Percentiles rank a stretch among this genome's conserved stretches.
Evolutionary conservation across 1,140 invertebrate genomes (phyloP).

Genomic region (Bombus superbus): DNA sequence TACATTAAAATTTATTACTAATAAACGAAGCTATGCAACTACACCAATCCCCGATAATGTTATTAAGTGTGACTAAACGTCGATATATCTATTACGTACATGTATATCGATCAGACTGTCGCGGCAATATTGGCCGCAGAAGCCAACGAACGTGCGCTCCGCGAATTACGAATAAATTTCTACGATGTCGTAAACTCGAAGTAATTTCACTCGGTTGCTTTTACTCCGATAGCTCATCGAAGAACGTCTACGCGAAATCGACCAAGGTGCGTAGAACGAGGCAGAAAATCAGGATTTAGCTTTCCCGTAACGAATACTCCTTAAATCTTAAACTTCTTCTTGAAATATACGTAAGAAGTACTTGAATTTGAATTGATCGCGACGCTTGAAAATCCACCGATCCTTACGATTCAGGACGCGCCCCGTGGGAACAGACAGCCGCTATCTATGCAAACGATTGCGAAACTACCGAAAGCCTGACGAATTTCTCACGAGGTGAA

Average conservation of each 20-base stretch:
- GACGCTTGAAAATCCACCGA: neutral
- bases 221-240: too few species aligned
- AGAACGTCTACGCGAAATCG: too few species aligned
- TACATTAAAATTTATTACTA: neutral
- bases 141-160: neutral
- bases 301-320: too few species aligned
- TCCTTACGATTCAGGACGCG: neutral
- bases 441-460: slow-evolving; percentile 26
- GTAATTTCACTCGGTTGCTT: too few species aligned
- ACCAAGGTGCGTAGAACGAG: too few species aligned
- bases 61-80: neutral
- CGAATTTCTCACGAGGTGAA: slow-evolving; percentile 20
- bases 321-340: neutral
- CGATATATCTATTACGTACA: too few species aligned
- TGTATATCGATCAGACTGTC: too few species aligned
- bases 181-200: too few species aligned
- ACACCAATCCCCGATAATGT: neutral
- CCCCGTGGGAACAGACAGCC: neutral
- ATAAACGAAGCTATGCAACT: neutral
- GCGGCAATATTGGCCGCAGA: neutral
- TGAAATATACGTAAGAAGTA: neutral
- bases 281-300: too few species aligned
- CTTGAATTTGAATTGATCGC: neutral
- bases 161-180: neutral
- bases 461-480: neutral